These are phyloP conservation scores for Naja naja DNA, from an alignment of 2,113 vertebrate genomes.

Conservation along the genomic window DNA sequence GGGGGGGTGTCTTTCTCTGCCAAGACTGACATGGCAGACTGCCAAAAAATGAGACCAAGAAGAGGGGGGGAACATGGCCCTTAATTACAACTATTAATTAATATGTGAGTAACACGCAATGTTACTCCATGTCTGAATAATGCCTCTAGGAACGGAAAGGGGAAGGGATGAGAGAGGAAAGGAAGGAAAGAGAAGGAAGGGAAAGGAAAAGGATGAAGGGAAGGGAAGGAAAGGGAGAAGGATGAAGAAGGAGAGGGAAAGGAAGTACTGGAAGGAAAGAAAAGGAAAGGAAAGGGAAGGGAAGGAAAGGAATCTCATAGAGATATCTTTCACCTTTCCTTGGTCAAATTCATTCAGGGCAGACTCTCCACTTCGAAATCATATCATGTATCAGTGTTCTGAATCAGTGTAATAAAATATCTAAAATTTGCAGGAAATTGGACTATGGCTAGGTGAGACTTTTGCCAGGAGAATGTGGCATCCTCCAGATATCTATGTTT, in stretches of 20 bases:
- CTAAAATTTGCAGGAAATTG: neutral
- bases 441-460: neutral
- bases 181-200: too few species aligned
- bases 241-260: too few species aligned
- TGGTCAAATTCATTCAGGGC: neutral
- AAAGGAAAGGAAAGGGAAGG: too few species aligned
- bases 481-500: neutral
- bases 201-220: too few species aligned
- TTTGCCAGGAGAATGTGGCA: neutral
- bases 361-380: neutral
- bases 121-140: slow-evolving; percentile 19
- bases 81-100: slow-evolving; percentile 31
- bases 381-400: neutral
- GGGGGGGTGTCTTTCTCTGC: neutral
- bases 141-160: neutral
- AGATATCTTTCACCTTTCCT: neutral
- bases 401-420: neutral
- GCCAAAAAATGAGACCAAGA: slow-evolving; percentile 26
- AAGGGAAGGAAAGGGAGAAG: too few species aligned
- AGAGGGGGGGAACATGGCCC: neutral
- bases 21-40: slow-evolving; percentile 12
- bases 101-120: neutral
- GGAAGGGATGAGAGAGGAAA: neutral
- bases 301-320: neutral
- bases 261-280: too few species aligned